These are phyloP conservation scores for Origma solitaria DNA, from an alignment of 2,113 vertebrate genomes.

Conservation along the genomic window DNA sequence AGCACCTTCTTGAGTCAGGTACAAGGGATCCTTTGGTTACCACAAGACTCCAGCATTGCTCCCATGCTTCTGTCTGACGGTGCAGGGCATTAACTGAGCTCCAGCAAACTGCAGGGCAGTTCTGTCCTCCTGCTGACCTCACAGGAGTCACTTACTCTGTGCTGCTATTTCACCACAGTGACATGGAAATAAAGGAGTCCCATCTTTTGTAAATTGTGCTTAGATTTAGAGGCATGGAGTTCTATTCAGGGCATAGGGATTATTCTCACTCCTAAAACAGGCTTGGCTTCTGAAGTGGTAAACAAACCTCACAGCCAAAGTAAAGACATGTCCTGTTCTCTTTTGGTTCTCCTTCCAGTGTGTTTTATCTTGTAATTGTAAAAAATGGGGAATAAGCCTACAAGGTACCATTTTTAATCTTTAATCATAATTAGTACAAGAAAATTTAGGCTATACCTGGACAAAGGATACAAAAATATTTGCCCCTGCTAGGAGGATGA, in stretches of 20 bases:
- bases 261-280: not conserved
- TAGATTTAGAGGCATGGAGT: not conserved
- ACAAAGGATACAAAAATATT: not conserved
- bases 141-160: not conserved
- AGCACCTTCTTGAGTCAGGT: not conserved
- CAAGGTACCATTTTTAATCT: not conserved
- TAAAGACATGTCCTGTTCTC: not conserved
- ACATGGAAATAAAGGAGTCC: fast-evolving
- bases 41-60: not conserved
- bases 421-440: not conserved
- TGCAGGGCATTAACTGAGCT: not conserved
- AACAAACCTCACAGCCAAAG: not conserved
- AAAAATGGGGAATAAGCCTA: not conserved
- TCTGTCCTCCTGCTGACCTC: not conserved
- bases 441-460: not conserved
- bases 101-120: not conserved
- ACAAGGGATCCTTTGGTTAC: not conserved
- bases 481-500: not conserved
- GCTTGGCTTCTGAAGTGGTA: not conserved
- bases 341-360: not conserved
- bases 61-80: not conserved
- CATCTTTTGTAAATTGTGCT: not conserved
- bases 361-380: not conserved
- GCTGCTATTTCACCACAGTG: not conserved
- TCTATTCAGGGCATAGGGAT: not conserved